Evolutionary conservation across 2,797 vertebrate genomes (phyloP), one percentile per base, ranked within the genome.

Genomic region (Ctenopoma kingsleyae): DNA sequence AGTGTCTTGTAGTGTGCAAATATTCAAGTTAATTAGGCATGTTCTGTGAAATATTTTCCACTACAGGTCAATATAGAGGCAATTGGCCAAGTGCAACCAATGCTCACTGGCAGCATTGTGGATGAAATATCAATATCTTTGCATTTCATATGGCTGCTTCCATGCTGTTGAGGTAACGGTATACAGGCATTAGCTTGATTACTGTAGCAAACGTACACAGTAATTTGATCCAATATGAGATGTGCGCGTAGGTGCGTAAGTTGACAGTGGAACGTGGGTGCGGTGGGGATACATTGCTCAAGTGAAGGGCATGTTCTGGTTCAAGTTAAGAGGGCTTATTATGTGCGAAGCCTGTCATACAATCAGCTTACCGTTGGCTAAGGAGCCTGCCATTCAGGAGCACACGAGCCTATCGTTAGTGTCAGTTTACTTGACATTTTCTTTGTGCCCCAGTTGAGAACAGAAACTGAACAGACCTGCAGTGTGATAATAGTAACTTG

Each of bases 401-500:
- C 47, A 48, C 74, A 58, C 8, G 2, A 55, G 46, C 38, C 68
- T 74, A 35, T 74, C 19, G 53, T 85, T 82, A 76, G 55, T 81
- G 78, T 82, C 74, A 69, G 52, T 74, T 78, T 74, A 67, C 63
- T 43, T 79, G 73, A 80, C 64, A 70, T 77, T 80, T 88, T 63
- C 69, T 82, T 78, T 80, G 57, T 78, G 61, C 70, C 65, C 38
- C 5, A 0, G 50, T 50, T 52, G 63, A 78, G 57, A 55, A 22
- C 8, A 0, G n/a, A 75, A 63, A 71, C 67, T 53, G 71, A 79
- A 70, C 53, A 66, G 64, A 17, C 57, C 47, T 78, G 46, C 15
- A 3, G 70, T 78, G 80, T 41, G 78, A 81, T 87, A 90, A 89
- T 86, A 69, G 78, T 87, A 76, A 75, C 74, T 72, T 81, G 73